Conservation (phyloP, 2,797 vertebrate species). For the Arctocebus calabarensis region DNA sequence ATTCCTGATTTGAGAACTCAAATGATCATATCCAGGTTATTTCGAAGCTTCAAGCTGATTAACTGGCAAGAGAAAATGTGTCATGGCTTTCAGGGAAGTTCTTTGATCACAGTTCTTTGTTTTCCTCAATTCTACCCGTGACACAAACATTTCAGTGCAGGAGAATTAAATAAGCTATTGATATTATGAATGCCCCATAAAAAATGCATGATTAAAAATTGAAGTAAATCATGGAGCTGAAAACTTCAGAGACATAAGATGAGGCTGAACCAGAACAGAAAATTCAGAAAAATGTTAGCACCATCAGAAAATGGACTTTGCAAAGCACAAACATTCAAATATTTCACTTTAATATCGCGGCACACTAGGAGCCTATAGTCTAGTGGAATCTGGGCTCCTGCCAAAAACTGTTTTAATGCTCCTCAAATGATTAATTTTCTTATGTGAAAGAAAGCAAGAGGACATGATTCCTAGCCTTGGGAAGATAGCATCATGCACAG, state of each 20-base stretch:
- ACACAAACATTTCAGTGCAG: background rate
- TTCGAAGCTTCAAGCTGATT: slow-evolving; percentile 75
- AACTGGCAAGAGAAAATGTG: slow-evolving; percentile 78
- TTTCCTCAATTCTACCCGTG: background rate
- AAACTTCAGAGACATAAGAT: background rate
- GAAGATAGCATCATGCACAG: background rate
- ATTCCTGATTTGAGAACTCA: slow-evolving; percentile 73
- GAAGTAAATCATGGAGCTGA: background rate
- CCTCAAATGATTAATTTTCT: slow-evolving; percentile 74
- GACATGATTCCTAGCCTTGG: slow-evolving; percentile 60
- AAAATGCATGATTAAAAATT: slow-evolving; percentile 53
- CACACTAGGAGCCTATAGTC: background rate
- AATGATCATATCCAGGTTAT: slow-evolving; percentile 71
- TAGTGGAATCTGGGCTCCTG: slow-evolving; percentile 56
- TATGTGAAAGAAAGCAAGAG: slow-evolving; percentile 68
- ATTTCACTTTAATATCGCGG: background rate
- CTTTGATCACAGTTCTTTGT: slow-evolving; percentile 81
- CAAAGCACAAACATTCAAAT: background rate
- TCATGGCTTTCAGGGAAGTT: slow-evolving; percentile 61
- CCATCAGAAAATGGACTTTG: slow-evolving; percentile 12
- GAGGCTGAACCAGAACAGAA: background rate
- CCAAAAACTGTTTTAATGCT: slow-evolving; percentile 66
- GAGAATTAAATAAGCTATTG: background rate
- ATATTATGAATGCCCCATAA: background rate
- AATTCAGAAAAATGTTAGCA: slow-evolving; percentile 9